A percentile compares a stretch with the other conserved stretches of the same genome.
These are phyloP conservation scores for Cerceris ruficornis DNA, from an alignment of 2,888 invertebrate genomes.

Conservation along the genomic window DNA sequence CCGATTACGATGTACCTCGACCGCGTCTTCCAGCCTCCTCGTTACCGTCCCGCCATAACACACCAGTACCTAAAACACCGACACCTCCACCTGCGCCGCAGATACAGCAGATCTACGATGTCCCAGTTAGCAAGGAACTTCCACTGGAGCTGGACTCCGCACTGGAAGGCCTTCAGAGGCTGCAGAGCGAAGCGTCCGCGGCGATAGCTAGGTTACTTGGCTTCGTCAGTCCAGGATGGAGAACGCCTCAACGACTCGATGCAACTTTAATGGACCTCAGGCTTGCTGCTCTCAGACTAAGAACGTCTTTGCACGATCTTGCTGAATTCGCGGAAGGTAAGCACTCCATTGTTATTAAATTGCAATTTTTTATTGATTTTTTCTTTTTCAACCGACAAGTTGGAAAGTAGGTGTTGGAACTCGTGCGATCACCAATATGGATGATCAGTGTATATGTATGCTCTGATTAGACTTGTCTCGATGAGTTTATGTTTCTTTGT, in stretches of 20 bases:
- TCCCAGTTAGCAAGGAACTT: conserved; percentile 86
- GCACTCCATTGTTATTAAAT: not conserved
- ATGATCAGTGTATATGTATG: too few species aligned
- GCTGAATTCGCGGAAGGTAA: conserved; percentile 93
- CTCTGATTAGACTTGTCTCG: too few species aligned
- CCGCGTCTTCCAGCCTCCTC: conserved; percentile 79
- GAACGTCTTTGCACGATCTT: conserved; percentile 92
- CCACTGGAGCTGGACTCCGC: conserved; percentile 90
- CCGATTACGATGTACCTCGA: conserved; percentile 88
- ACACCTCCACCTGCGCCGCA: conserved; percentile 72
- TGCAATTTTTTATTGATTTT: not conserved
- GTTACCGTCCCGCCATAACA: conserved; percentile 73
- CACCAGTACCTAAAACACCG: conserved; percentile 71
- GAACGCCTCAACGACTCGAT: conserved; percentile 90
- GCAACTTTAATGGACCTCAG: conserved; percentile 92
- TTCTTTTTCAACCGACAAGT: too few species aligned
- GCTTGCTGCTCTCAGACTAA: conserved; percentile 89
- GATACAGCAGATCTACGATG: conserved; percentile 84
- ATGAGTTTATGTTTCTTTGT: too few species aligned
- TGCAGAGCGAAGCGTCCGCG: conserved; percentile 91
- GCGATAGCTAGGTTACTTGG: conserved; percentile 90
- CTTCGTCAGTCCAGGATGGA: conserved; percentile 92
- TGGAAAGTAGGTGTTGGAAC: too few species aligned
- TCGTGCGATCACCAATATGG: too few species aligned
- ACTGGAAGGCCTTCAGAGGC: conserved; percentile 88